Conservation (phyloP, 2,113 vertebrate genomes). For the Miniopterus natalensis region DNA sequence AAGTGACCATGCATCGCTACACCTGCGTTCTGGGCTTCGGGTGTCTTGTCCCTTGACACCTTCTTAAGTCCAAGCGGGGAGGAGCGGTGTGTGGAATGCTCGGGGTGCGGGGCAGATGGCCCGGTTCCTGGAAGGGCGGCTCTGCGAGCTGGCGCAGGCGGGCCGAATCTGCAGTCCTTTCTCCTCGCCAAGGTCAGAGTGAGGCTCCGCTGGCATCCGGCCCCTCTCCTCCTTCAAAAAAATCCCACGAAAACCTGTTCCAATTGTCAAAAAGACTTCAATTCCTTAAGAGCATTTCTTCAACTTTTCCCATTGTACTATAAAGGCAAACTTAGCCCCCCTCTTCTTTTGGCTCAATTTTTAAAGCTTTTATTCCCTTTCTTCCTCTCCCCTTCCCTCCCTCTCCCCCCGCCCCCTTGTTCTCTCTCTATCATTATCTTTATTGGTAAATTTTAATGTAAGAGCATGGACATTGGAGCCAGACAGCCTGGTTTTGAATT, state of each 20-base stretch:
- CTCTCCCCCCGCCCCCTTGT: rapidly evolving
- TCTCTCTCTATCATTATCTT: not conserved
- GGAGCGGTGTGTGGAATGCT: not conserved
- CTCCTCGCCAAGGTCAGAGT: constrained; percentile 46
- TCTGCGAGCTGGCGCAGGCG: not conserved
- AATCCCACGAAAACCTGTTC: not conserved
- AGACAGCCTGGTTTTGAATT: constrained; percentile 27
- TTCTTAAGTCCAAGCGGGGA: constrained; percentile 25
- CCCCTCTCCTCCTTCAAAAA: not conserved
- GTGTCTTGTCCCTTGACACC: constrained; percentile 66
- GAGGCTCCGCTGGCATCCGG: not conserved
- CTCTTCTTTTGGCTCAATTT: not conserved
- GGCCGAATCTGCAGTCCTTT: not conserved
- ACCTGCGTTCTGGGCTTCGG: not conserved
- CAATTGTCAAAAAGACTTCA: constrained; percentile 42
- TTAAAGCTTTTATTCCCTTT: not conserved
- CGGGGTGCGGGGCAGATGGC: not conserved
- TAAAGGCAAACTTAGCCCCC: not conserved
- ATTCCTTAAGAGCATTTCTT: constrained; percentile 48
- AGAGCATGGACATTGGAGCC: not conserved
- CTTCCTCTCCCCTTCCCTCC: not conserved
- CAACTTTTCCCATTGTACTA: not conserved
- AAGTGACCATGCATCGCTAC: constrained; percentile 72
- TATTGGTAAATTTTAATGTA: constrained; percentile 46
- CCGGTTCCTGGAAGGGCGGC: constrained; percentile 11